Base-by-base conservation (phyloP, 2,797 vertebrate genomes). In the Lepilemur ruficaudatus region DNA sequence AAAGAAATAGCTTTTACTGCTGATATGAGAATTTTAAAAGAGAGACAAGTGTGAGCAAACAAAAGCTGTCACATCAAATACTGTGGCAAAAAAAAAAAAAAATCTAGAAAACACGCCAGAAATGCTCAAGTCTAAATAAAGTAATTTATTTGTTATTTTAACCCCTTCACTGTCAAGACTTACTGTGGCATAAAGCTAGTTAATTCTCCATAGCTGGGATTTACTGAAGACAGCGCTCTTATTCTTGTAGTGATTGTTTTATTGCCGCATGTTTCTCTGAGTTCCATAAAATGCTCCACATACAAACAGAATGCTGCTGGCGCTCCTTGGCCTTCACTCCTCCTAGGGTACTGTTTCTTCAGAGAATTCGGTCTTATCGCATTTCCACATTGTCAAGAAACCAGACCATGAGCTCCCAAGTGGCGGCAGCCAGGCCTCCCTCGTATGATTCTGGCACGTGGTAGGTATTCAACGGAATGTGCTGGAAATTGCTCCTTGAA, bases 31-130 rank as follows among this genome's bases (percentile, higher is more conserved):
- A 97, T 98, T 97, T 98, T 98, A 95, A 97, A 85, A 97, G 97
- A 97, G 96, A 98, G 90, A 97, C 97, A 98, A 98, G 98, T 98
- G 98, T 97, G 97, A 98, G 97, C 97, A 98, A 99, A 98, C 98
- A 98, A 98, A 98, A 98, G 97, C 98, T 98, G 98, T 98, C 98
- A 97, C 97, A 96, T 97, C 93, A 95, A 98, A 98, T 94, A 98
- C 96, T 14, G 7, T 93, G 96, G 96, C 15, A 94, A 78, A 87
- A 46, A 89, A 67, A 90, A 69, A 82, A 80, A 97, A 67, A 95
- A 81, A 95, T 84, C 96, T 88, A 97, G 97, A 80, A 89, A 98
- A 98, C 98, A 97, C 94, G 93, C 96, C 98, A 98, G 86, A 85
- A 94, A 96, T 32, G 96, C 93, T 78, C 96, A 88, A 95, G 85